A percentile compares a stretch with the other conserved stretches of the same genome.
phyloP scores from a whole-genome alignment of 2,113 vertebrate genomes.

The Toxotes jaculatrix region DNA sequence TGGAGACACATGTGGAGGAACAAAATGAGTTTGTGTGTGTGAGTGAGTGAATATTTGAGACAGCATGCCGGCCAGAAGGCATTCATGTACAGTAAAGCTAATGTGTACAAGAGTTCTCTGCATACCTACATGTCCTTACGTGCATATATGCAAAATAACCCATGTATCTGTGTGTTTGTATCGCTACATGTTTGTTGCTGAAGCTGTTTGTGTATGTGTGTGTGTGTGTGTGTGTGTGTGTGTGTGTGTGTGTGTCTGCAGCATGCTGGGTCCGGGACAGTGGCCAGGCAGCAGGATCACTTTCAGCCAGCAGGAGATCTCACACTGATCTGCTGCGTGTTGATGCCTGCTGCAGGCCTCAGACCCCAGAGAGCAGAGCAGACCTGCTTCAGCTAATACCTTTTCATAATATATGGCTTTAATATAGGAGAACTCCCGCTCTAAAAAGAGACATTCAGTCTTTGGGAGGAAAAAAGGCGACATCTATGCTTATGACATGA shows the following conservation, averaged over 20 bases:
- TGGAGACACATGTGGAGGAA: conserved; percentile 7
- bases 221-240: conserved; percentile 8
- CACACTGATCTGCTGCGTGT: conserved; percentile 67
- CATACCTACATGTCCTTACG: neutral
- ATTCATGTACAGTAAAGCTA: conserved; percentile 20
- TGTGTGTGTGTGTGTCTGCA: conserved; percentile 1
- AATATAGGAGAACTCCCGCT: conserved; percentile 43
- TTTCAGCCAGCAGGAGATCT: conserved; percentile 77
- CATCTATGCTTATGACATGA: conserved; percentile 48
- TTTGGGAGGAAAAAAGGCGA: conserved; percentile 18
- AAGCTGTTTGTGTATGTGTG: neutral
- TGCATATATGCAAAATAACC: neutral
- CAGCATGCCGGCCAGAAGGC: conserved; percentile 24
- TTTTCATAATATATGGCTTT: conserved; percentile 58
- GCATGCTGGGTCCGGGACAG: conserved; percentile 70
- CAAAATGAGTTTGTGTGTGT: conserved; percentile 7
- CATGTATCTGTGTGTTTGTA: conserved; percentile 11
- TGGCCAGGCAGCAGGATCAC: conserved; percentile 69
- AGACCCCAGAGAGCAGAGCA: conserved; percentile 48
- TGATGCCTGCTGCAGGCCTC: conserved; percentile 62
- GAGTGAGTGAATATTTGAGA: conserved; percentile 22
- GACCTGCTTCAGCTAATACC: conserved; percentile 41
- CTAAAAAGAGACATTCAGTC: conserved; percentile 36
- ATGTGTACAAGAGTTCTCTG: neutral
- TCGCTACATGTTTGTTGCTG: conserved; percentile 28